Evolutionary conservation across 2,888 invertebrate genomes (phyloP), one percentile per base, ranked within the genome.

Genomic region (Cheilosia impressa): DNA sequence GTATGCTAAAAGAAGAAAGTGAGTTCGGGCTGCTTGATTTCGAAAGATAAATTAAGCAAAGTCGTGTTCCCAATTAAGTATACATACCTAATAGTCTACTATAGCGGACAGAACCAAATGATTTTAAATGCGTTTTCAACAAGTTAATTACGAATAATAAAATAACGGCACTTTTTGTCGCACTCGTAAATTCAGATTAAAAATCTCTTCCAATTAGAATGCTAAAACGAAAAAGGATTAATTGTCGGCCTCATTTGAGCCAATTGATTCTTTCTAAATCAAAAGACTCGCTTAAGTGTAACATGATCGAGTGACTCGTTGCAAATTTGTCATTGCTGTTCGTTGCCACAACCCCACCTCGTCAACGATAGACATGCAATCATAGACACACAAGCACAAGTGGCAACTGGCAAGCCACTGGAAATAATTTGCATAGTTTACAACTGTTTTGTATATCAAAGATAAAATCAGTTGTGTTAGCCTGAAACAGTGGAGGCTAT

Each of bases 291-390:
- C 31, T 50, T 57, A 38, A 79, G n/a, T 52, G 53, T 55, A 62
- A 62, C 62, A 63, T 34, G 62, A 68, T 79, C 65, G 45, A 73
- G 31, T 55, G 55, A 50, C 15, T 41, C 2, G 60, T 31, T 65
- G 65, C 27, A 53, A 66, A 82, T 82, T 82, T 78, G 78, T 83
- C 79, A 79, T 55, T 41, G 31, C 45, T 43, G 62, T 38, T 45
- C 57, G 50, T 38, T 38, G 10, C 4, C 13, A 38, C 38, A 38
- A 17, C 43, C 13, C 41, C 34, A 24, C n/a, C 15, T 6, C 34
- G 15, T 47, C 31, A 41, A 22, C n/a, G n/a, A 17, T 13, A 17
- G 34, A 38, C 27, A 63, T 77, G 65, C 60, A 71, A 66, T 66
- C 19, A 57, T 17, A 22, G 47, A 41, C 13, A 38, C 31, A 31